Conservation (phyloP, 2,113 vertebrate species). For the zebrafish (Danio rerio) region GRCz12tu NC_133191.1:31852001-31852500, state of each 20-base stretch:
- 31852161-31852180: constrained; percentile 75
- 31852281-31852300: constrained; percentile 74
- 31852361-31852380: no score
- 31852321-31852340: no score
- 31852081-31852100: no score
- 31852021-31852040: constrained; percentile 81
- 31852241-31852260: constrained; percentile 84
- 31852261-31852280: constrained; percentile 74
- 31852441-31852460: no score
- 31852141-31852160: constrained; percentile 68
- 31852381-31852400: no score
- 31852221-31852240: constrained; percentile 81
- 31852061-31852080: background rate
- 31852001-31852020: constrained; percentile 78
- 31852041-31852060: constrained; percentile 79
- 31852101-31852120: background rate
- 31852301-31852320: background rate
- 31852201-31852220: constrained; percentile 84
- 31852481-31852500: no score
- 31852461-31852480: no score
- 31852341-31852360: no score
- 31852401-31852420: no score
- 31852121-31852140: background rate
- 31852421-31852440: no score
- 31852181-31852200: constrained; percentile 78